phyloP scores from a whole-genome alignment of 2,888 invertebrate species.

The Chorisops tibialis region DNA sequence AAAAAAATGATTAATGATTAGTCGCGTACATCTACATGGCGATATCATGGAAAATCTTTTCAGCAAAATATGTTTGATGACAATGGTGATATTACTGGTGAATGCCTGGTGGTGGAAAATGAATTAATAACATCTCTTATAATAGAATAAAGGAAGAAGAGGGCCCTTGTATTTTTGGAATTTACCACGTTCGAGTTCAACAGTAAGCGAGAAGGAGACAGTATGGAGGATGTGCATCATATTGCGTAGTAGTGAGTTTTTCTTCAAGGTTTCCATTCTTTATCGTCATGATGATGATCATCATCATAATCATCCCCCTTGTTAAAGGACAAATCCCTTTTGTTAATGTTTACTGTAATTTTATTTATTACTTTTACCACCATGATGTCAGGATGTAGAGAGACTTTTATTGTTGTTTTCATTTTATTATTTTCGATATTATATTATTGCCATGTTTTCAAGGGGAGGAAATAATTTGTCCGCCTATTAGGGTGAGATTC shows the following conservation, averaged over 20 bases:
- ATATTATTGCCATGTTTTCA: conserved; percentile 6
- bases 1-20: conserved; percentile 29
- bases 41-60: conserved; percentile 24
- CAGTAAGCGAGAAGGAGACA: too few relatives aligned
- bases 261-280: neutral
- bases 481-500: conserved; percentile 20
- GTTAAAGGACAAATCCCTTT: conserved; percentile 15
- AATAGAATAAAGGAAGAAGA: too few relatives aligned
- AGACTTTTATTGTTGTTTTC: conserved; percentile 22
- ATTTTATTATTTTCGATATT: conserved; percentile 14
- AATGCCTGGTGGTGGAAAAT: conserved; percentile 1
- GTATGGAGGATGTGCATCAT: too few relatives aligned
- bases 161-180: too few relatives aligned
- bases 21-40: conserved; percentile 26
- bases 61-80: conserved; percentile 28
- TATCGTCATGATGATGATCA: conserved; percentile 1
- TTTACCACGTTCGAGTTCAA: too few relatives aligned
- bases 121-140: conserved; percentile 5
- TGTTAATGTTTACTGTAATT: conserved; percentile 31
- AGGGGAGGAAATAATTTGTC: conserved; percentile 25
- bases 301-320: conserved; percentile 20
- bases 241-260: too few relatives aligned
- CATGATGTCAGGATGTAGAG: conserved; percentile 24
- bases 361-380: conserved; percentile 29
- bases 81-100: neutral